These are phyloP conservation scores for Eudorcas thomsonii DNA, from an alignment of 2,113 vertebrate species.

Conservation along the genomic window DNA sequence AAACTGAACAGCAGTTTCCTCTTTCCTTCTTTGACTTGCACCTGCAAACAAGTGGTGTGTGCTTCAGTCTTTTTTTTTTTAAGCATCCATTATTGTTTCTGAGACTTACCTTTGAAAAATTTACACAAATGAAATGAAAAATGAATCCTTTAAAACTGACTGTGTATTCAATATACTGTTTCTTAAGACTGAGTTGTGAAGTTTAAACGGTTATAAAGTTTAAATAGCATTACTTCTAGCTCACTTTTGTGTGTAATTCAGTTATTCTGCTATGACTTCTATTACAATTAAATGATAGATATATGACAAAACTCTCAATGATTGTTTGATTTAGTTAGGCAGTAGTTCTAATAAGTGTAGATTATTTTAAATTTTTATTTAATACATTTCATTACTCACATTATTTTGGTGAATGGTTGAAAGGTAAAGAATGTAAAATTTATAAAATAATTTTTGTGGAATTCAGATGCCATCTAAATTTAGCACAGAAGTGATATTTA, in stretches of 20 bases:
- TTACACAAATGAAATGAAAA: not conserved
- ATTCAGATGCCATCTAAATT: not conserved
- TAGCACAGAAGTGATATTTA: not conserved
- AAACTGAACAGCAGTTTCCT: constrained; percentile 37
- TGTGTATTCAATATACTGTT: not conserved
- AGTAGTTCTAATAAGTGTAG: not conserved
- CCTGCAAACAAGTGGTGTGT: not conserved
- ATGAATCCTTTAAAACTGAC: not conserved
- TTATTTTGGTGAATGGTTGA: not conserved
- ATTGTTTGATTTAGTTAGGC: not conserved
- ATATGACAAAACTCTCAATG: not conserved
- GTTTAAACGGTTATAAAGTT: not conserved
- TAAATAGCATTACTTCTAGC: not conserved
- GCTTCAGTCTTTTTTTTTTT: not conserved
- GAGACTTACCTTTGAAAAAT: not conserved
- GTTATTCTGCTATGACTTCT: not conserved
- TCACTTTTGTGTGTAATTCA: not conserved
- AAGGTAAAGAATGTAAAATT: not conserved
- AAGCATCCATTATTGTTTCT: not conserved
- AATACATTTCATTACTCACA: not conserved
- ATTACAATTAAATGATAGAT: not conserved
- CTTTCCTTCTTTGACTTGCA: not conserved
- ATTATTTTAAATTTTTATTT: not conserved
- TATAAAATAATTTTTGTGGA: not conserved
- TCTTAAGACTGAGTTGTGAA: not conserved